Conservation (phyloP, 2,888 invertebrate genomes). For the Cybosia mesomella region DNA sequence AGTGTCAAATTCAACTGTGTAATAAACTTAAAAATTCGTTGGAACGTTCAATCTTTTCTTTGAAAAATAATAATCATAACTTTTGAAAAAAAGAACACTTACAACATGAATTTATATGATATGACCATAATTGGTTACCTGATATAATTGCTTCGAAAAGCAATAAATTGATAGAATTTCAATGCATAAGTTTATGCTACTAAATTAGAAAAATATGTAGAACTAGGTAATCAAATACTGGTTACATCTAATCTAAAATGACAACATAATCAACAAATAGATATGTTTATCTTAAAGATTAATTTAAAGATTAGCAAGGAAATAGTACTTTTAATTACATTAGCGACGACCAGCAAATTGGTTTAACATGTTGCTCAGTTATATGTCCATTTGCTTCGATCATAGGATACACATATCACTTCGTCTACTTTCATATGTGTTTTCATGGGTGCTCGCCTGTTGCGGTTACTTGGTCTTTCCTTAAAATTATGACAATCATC, state of each 20-base stretch:
- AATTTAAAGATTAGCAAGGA: background rate
- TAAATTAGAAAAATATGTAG: background rate
- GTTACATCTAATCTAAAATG: background rate
- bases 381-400: background rate
- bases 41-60: background rate
- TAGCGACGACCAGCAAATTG: too few relatives aligned
- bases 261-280: background rate
- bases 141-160: background rate
- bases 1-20: conserved; percentile 24
- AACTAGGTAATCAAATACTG: background rate
- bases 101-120: background rate
- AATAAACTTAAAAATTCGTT: background rate
- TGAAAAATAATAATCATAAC: background rate
- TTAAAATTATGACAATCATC: too few relatives aligned
- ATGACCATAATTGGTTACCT: background rate
- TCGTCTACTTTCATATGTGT: background rate
- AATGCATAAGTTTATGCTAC: background rate
- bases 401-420: background rate
- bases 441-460: background rate
- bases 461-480: background rate
- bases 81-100: background rate
- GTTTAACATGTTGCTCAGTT: background rate
- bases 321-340: background rate
- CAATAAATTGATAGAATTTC: background rate
- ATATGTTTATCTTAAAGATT: background rate